Conservation (phyloP, 2,797 vertebrate genomes). For the Gymnopithys bicolor region DNA sequence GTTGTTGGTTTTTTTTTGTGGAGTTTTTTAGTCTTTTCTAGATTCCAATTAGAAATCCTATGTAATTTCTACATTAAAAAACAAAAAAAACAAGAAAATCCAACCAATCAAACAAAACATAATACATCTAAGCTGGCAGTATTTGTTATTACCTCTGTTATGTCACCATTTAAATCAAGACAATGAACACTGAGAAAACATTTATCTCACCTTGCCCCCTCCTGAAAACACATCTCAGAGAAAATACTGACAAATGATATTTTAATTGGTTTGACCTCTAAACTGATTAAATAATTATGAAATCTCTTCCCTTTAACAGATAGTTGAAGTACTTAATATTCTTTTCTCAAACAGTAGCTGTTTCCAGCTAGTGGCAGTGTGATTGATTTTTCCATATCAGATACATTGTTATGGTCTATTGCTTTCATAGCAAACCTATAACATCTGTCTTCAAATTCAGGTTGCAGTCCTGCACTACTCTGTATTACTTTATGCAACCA, state of each 20-base stretch:
- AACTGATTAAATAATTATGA: slow-evolving; percentile 76
- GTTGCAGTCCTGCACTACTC: slow-evolving; percentile 40
- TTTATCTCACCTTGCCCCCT: not conserved
- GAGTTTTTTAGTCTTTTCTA: not conserved
- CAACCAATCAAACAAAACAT: not conserved
- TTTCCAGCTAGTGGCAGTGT: slow-evolving; percentile 61
- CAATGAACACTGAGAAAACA: slow-evolving; percentile 57
- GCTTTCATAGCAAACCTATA: slow-evolving; percentile 73
- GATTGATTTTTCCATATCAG: slow-evolving; percentile 80
- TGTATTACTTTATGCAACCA: slow-evolving; percentile 71
- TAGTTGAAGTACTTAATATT: slow-evolving; percentile 69
- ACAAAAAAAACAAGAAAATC: not conserved
- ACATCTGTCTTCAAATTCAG: slow-evolving; percentile 71
- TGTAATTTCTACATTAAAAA: slow-evolving; percentile 27
- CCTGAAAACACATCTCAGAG: slow-evolving; percentile 56
- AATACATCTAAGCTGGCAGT: not conserved
- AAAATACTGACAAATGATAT: slow-evolving; percentile 71
- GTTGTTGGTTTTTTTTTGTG: not conserved
- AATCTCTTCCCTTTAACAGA: slow-evolving; percentile 73
- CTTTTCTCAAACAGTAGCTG: slow-evolving; percentile 50
- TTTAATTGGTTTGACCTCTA: slow-evolving; percentile 76
- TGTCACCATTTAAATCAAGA: slow-evolving; percentile 51
- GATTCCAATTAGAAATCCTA: not conserved
- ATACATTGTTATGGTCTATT: slow-evolving; percentile 72
- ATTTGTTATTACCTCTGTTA: slow-evolving; percentile 26